Evolutionary conservation across 2,888 invertebrate genomes (phyloP).

Genomic region (Cephus runcator): DNA sequence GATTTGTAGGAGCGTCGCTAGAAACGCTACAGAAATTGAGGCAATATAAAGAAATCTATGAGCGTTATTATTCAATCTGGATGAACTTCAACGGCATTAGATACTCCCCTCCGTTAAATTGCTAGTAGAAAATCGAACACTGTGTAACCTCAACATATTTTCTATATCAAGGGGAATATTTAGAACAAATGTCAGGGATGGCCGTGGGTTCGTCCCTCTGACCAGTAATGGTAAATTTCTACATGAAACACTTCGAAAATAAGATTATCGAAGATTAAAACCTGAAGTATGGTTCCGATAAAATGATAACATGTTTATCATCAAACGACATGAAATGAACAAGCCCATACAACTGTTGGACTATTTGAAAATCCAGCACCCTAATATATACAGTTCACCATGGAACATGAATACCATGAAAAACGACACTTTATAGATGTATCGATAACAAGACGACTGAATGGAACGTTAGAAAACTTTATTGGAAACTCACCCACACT

Average conservation of each 20-base stretch:
- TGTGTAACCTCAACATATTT: no score
- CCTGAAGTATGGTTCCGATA: constrained; percentile 23
- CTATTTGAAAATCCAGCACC: constrained; percentile 23
- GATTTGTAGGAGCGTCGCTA: no score
- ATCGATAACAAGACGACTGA: constrained; percentile 15
- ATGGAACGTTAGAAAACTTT: constrained; percentile 21
- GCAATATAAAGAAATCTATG: no score
- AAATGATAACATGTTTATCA: constrained; percentile 32
- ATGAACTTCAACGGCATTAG: no score
- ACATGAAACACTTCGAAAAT: constrained; percentile 27
- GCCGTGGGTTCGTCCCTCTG: background rate
- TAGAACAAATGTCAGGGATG: no score
- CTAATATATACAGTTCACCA: constrained; percentile 27
- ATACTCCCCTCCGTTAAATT: no score
- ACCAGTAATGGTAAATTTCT: constrained; percentile 25
- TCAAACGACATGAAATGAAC: constrained; percentile 30
- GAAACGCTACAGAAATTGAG: no score
- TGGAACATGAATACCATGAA: constrained; percentile 26
- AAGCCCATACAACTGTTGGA: constrained; percentile 26
- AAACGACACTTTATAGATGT: constrained; percentile 29
- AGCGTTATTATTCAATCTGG: no score
- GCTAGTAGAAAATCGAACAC: no score
- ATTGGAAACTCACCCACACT: constrained; percentile 29
- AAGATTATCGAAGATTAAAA: constrained; percentile 7
- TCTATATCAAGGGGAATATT: no score